A percentile compares a stretch with the other conserved stretches of the same genome.
Conservation (phyloP, 1,140 invertebrate species). For the Danaus plexippus region DNA sequence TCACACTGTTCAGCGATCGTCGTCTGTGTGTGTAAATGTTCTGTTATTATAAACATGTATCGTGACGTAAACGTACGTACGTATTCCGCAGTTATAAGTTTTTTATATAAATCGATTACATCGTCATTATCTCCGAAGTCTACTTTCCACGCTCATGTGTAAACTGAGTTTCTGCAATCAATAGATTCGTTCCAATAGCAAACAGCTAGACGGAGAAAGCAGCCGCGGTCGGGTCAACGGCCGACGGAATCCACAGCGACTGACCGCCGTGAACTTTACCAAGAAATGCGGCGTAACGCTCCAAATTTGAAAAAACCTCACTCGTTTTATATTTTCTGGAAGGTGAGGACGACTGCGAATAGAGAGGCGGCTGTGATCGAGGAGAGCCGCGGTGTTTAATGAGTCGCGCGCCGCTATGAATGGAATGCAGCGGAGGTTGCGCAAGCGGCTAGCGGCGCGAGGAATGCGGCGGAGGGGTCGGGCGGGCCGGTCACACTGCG, state of each 20-base stretch:
- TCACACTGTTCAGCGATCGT: too few relatives aligned
- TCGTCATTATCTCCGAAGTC: constrained; percentile 18
- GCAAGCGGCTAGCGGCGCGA: constrained; percentile 49
- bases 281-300: constrained; percentile 67
- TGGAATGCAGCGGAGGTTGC: constrained; percentile 66
- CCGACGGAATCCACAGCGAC: constrained; percentile 62
- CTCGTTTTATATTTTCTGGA: constrained; percentile 48
- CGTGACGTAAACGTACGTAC: too few relatives aligned
- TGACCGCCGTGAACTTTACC: constrained; percentile 63
- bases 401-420: constrained; percentile 63
- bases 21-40: too few relatives aligned
- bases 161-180: constrained; percentile 71
- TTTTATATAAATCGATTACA: too few relatives aligned
- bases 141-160: constrained; percentile 68
- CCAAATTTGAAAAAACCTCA: constrained; percentile 61
- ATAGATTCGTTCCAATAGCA: constrained; percentile 71
- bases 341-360: constrained; percentile 24
- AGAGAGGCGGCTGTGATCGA: background rate
- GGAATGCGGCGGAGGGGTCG: constrained; percentile 40
- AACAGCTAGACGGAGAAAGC: constrained; percentile 65
- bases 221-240: constrained; percentile 56
- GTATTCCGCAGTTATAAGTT: too few relatives aligned
- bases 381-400: background rate
- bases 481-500: constrained; percentile 34
- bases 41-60: too few relatives aligned